Evolutionary conservation across 2,113 vertebrate genomes (phyloP).

Genomic region (Craseonycteris thonglongyai): DNA sequence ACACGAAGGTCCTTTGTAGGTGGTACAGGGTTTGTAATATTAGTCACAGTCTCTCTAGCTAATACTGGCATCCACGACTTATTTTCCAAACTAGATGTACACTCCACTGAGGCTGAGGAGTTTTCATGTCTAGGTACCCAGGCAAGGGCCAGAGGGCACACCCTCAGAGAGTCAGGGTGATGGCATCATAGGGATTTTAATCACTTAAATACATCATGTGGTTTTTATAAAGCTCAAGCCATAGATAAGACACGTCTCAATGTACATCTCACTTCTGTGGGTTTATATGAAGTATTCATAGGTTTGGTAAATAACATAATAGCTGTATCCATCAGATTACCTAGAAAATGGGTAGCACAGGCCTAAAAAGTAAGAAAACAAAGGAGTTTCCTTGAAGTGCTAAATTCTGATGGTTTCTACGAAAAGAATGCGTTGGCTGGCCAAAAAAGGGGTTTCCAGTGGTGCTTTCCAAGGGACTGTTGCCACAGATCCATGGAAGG

Average conservation of each 20-base stretch:
- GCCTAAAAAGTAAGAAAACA: neutral
- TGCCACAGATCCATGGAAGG: neutral
- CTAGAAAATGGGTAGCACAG: neutral
- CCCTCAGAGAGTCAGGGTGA: too few species aligned
- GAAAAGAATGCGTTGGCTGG: neutral
- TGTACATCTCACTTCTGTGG: neutral
- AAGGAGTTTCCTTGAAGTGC: neutral
- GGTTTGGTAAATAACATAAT: neutral
- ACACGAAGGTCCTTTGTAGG: neutral
- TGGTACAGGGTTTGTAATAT: too few species aligned
- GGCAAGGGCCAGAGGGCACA: neutral
- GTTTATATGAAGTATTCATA: neutral
- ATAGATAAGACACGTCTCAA: neutral
- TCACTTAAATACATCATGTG: neutral
- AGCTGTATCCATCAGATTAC: neutral
- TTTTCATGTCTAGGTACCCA: rapidly evolving
- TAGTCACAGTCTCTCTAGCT: neutral
- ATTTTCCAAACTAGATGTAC: neutral
- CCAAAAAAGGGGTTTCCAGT: neutral
- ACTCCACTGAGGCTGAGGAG: neutral
- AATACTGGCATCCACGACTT: neutral
- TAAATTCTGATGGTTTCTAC: neutral
- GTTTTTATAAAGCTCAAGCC: neutral
- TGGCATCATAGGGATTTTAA: neutral
- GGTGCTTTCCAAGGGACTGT: neutral